phyloP scores from a whole-genome alignment of 2,113 vertebrate genomes.

The Oriolus oriolus region DNA sequence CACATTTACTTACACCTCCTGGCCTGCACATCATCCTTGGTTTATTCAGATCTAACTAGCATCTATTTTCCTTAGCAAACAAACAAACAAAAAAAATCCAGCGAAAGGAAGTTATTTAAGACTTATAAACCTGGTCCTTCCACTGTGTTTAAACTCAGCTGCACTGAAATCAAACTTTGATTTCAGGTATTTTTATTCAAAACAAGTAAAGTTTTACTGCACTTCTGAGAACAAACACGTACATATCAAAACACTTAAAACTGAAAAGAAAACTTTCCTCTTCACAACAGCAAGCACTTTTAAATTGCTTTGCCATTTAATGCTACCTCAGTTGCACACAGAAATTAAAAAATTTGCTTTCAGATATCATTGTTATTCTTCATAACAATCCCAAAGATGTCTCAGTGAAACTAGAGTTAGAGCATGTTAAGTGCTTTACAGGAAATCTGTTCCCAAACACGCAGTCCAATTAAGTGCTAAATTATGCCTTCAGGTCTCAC shows the following conservation, averaged over 20 bases:
- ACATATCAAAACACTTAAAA: neutral
- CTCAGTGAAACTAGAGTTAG: conserved; percentile 35
- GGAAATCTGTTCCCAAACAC: conserved; percentile 26
- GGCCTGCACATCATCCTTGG: neutral
- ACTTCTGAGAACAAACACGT: neutral
- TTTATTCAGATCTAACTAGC: neutral
- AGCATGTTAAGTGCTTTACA: conserved; percentile 13
- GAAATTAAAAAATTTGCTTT: conserved; percentile 46
- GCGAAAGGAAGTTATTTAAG: neutral
- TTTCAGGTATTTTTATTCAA: neutral
- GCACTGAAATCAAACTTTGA: neutral
- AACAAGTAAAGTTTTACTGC: neutral
- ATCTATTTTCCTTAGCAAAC: neutral
- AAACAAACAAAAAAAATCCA: neutral
- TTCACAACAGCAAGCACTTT: neutral
- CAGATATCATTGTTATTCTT: conserved; percentile 44
- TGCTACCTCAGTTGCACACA: conserved; percentile 26
- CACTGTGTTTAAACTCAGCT: neutral
- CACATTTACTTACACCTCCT: neutral
- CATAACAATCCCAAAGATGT: neutral
- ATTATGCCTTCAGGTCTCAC: conserved; percentile 24
- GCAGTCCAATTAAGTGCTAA: conserved; percentile 14
- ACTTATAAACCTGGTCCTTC: neutral
- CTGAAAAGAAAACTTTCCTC: neutral
- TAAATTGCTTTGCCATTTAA: conserved; percentile 42